Base-by-base conservation (phyloP, 2,888 invertebrate species). In the Listrodromus nycthemerus region DNA sequence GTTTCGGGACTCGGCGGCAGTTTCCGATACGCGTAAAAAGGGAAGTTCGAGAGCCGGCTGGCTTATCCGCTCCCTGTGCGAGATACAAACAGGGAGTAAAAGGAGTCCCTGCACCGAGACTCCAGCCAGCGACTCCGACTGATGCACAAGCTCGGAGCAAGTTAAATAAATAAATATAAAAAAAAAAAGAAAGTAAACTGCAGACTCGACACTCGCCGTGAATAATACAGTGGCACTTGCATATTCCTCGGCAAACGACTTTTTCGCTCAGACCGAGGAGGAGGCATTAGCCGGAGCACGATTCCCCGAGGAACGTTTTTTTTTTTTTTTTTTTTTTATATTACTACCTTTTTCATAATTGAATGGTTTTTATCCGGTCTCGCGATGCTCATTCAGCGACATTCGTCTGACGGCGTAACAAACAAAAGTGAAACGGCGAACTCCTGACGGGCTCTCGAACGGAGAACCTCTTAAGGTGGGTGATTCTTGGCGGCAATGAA, bases 141-240 rank as follows among this genome's bases (percentile, higher is more conserved):
- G 48, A 70, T 71, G 37, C 76, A 67, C 70, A 65, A 83, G 80
- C 41, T 80, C 71, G 27, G 27, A 58, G 27, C 13, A 16, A 58
- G 3, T 13, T 58, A 27, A 24, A 13, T 27, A 58, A 41, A 41
- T 41, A 41, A 41, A 41, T 41, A 41, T 16, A 41, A 41, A 41
- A 41, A 41, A 37, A 33, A 33, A 48, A 21, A 69, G 67, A 58
- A 71, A 67, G 71, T 71, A 70, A 61, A 50, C 70, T 79, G 80
- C 48, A 37, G 65, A 55, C 69, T 77, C 80, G 80, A 63, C 78
- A 70, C 77, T 78, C 74, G 74, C 74, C 66, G 50, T 81, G 81
- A 84, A 84, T 84, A 81, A 84, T 84, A 52, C 58, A 81, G 50
- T 52, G 66, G 63, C 81, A 81, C 84, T 84, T 75, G 81, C 74